Base-by-base conservation (phyloP, 1,140 invertebrate species). In the Neotoxoptera formosana region DNA sequence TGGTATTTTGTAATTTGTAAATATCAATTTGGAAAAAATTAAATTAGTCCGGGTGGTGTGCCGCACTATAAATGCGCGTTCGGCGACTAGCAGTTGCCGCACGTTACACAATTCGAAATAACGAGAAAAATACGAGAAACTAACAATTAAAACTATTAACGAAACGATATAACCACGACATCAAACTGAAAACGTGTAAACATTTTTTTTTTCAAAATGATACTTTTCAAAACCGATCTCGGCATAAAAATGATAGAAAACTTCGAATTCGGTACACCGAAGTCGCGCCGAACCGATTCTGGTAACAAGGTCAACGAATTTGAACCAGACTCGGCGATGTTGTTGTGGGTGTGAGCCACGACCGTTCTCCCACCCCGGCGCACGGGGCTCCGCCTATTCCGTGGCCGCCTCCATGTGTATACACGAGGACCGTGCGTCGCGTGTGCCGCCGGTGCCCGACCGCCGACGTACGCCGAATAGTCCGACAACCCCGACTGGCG, bases 281-380 rank as follows among this genome's bases (percentile, higher is more conserved):
- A 48, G 91, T 92, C 91, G 91, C 91, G 91, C 91, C 91, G 91
- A 93, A 93, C 91, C 91, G 91, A 93, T 93, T 56, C 81, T 86
- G 91, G 48, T 93, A 93, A 93, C 91, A 93, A 93, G 91, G 91
- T 93, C 91, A 93, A 93, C 81, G 91, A 86, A 84, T 93, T 93
- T 93, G 91, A 93, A 93, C 91, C 91, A 93, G 91, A 93, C 91
- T 84, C 91, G 4, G 34, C 34, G 76, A 83, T 93, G 91, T 86
- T 60, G 89, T 90, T 93, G 91, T 93, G 91, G 91, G 91, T 93
- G 91, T 93, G 91, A 86, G 91, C 91, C 91, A 56, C 81, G 2
- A 41, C 20, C 48, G 81, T 53, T 93, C 91, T 93, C 91, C 91
- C 91, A 93, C 91, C 91, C 91, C 48, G 36, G 34, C 7, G 30